A percentile compares a stretch with the other conserved stretches of the same genome.
phyloP scores from a whole-genome alignment of 2,113 vertebrate species.

The Perca flavescens region DNA sequence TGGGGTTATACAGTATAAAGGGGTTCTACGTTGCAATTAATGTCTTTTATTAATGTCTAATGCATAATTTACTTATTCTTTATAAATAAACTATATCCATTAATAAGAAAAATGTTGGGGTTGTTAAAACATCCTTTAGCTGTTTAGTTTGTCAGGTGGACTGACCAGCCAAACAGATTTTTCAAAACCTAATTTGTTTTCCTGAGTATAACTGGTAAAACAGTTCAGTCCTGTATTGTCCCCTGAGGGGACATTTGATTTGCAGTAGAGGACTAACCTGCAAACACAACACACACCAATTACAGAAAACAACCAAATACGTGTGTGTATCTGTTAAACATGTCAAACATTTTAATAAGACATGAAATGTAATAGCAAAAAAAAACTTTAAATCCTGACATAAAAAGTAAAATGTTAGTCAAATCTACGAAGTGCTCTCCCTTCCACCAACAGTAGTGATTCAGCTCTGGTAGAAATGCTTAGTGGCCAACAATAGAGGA shows the following conservation, averaged over 20 bases:
- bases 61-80: not conserved
- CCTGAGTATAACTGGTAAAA: not conserved
- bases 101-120: not conserved
- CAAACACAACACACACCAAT: no score
- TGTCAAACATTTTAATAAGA: not conserved
- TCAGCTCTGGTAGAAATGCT: conserved; percentile 44
- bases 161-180: not conserved
- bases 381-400: not conserved
- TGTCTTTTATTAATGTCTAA: not conserved
- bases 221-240: no score
- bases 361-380: not conserved
- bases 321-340: no score
- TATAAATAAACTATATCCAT: not conserved
- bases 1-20: not conserved
- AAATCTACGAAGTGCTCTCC: conserved; percentile 33
- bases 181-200: not conserved
- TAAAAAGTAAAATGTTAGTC: conserved; percentile 3
- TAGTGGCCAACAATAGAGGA: conserved; percentile 12
- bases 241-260: no score
- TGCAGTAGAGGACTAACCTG: no score
- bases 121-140: not conserved
- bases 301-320: no score
- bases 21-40: not conserved
- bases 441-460: conserved; percentile 33
- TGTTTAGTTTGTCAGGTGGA: not conserved